These are phyloP conservation scores for Gymnodraco acuticeps DNA, from an alignment of 2,797 vertebrate genomes.

Conservation along the genomic window DNA sequence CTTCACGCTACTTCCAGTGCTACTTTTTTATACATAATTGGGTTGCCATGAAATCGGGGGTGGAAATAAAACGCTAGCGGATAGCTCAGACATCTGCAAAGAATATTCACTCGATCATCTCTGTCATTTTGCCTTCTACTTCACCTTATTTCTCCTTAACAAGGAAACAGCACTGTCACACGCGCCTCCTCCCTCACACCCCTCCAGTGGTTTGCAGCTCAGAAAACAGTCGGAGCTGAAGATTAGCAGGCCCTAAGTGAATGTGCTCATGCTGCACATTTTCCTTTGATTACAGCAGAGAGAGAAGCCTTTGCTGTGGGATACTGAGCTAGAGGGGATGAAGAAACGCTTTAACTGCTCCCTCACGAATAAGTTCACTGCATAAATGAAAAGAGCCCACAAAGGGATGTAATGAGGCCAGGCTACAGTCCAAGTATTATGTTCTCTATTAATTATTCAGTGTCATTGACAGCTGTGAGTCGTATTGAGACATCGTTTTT, in stretches of 20 bases:
- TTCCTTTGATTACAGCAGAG: constrained; percentile 66
- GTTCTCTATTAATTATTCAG: constrained; percentile 68
- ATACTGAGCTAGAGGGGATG: constrained; percentile 44
- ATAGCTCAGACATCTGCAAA: constrained; percentile 46
- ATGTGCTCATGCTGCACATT: constrained; percentile 72
- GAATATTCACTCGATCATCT: constrained; percentile 34
- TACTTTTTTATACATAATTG: constrained; percentile 46
- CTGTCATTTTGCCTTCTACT: constrained; percentile 13
- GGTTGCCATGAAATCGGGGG: constrained; percentile 33
- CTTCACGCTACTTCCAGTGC: constrained; percentile 13
- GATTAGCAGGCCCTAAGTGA: constrained; percentile 68
- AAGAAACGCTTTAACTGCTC: constrained; percentile 61
- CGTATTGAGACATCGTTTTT: constrained; percentile 24
- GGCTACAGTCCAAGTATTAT: constrained; percentile 50
- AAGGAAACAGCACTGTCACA: constrained; percentile 29
- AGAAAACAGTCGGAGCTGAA: constrained; percentile 50
- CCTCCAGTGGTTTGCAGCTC: constrained; percentile 39
- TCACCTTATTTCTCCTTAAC: constrained; percentile 19
- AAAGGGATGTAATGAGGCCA: constrained; percentile 62
- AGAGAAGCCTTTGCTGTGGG: constrained; percentile 49
- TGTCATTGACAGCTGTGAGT: constrained; percentile 43
- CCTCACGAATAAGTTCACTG: constrained; percentile 45
- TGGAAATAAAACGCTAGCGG: constrained; percentile 23
- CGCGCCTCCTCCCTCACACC: constrained; percentile 5
- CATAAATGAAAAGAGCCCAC: constrained; percentile 53